Evolutionary conservation across 2,797 vertebrate genomes (phyloP), one percentile per base, ranked within the genome.

Genomic region (Sciurus vulgaris): DNA sequence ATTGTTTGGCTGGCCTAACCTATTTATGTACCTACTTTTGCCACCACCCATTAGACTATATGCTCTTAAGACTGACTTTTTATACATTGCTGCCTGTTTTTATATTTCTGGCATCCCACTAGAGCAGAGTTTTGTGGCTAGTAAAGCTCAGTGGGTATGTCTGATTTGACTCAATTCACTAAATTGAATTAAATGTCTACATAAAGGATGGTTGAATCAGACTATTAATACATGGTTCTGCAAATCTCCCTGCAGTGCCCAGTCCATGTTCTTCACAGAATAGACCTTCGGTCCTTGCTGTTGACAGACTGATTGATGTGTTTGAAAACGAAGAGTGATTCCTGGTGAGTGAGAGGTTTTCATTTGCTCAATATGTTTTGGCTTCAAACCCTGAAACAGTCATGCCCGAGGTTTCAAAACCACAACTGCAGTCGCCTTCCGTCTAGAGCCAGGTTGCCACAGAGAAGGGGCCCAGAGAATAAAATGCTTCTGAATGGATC

Each of bases 381-480:
- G 94, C 94, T 97, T 97, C 89, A 97, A 96, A 97, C 96, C 89
- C 96, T 93, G 72, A 70, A 94, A 72, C 95, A 97, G 96, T 94
- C 87, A 79, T 44, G 89, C 92, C 92, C 35, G 94, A 97, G 86
- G 81, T 96, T 97, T 97, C 90, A 96, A 96, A 96, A 96, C 81
- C 84, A 91, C 88, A 86, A 47, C 81, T 76, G 84, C 35, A n/a
- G 63, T 51, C 86, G 44, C 96, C 96, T 98, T 97, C 94, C 96
- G 97, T 98, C 97, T 65, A 91, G 98, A 98, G 97, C 97, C 97
- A 94, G 97, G 97, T 96, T 96, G 96, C 97, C 98, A 96, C 98
- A 98, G 98, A 98, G 98, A 98, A 98, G 98, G 88, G 97, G 96
- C 98, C 98, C 97, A 93, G 95, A 98, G 97, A 97, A 97, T 95